Evolutionary conservation across 2,797 vertebrate species (phyloP).

Genomic region (Champsocephalus gunnari): DNA sequence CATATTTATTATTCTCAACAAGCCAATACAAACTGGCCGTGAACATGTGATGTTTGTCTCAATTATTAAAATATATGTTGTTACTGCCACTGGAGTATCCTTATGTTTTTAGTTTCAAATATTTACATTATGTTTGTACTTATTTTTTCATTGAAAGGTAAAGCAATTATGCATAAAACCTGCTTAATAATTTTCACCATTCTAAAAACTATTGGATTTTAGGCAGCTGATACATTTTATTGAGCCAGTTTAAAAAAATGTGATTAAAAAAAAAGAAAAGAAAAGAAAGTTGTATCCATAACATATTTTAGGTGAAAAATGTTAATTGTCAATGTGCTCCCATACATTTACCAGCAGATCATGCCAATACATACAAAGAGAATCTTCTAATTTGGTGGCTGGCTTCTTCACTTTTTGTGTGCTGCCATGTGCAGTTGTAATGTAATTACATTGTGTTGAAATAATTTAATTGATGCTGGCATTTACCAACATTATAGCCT

Average conservation of each 20-base stretch:
- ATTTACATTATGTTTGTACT: not conserved
- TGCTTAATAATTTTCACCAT: not conserved
- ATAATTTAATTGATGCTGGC: not conserved
- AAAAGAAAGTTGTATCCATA: not conserved
- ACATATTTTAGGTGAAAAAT: not conserved
- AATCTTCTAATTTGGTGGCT: not conserved
- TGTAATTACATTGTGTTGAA: conserved; percentile 1
- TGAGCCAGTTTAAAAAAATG: not conserved
- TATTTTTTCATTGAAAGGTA: not conserved
- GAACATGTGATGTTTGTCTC: not conserved
- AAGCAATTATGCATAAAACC: not conserved
- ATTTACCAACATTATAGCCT: conserved; percentile 14
- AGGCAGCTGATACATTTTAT: not conserved
- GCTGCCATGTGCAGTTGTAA: not conserved
- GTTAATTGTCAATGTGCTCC: not conserved
- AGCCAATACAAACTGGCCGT: not conserved
- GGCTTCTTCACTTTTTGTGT: too few relatives aligned
- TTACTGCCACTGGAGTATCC: not conserved
- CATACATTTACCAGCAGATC: not conserved
- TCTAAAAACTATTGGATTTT: not conserved
- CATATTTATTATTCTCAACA: not conserved
- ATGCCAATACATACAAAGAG: not conserved
- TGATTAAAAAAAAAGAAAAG: not conserved
- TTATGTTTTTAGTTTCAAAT: not conserved
- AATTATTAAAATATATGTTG: not conserved